Evolutionary conservation across 92 coral and sea anemone genomes (phyloP), one percentile per base, ranked within the genome.

Genomic region (Scolanthus callimorphus): DNA sequence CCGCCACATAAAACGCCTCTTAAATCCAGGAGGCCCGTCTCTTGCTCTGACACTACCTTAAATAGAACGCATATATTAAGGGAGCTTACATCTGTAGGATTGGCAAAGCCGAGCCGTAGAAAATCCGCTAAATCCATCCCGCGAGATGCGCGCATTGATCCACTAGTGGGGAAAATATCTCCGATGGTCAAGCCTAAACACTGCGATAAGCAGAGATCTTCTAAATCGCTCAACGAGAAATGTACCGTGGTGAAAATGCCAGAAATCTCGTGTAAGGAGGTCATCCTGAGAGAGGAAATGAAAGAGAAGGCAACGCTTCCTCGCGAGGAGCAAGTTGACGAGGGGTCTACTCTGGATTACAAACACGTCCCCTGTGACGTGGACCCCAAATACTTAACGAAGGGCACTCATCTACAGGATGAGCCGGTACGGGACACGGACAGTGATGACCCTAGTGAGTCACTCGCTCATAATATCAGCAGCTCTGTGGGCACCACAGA

Each of bases 341-440:
- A 62, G 24, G 34, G 50, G 10, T 31, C 61, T 54, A 45, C 44
- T 9, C 1, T 59, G 1, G 44, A 55, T 23, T 46, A 57, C 20
- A 44, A 22, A 12, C 65, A 53, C 1, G 62, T 44, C 6, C 57
- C 62, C 27, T 23, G 41, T n/a, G 75, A 56, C 26, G 21, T 57
- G 17, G 65, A 68, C 30, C 56, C 63, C 23, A 60, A 68, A 20
- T 68, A 68, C 25, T 39, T 68, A 25, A 68, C 55, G 56, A 68
- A 57, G 63, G 57, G 57, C 43, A 43, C 53, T 11, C 54, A 66
- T 23, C 43, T 68, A 31, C 25, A 57, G 25, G 75, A 68, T 1
- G 75, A 68, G 37, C 75, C 75, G 17, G 75, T 68, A 11, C 17
- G 75, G 61, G 75, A 68, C 29, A 68, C 75, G 22, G 75, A 68